Evolutionary conservation across 2,113 vertebrate genomes (phyloP), one percentile per base, ranked within the genome.

Genomic region (Ammospiza caudacuta): DNA sequence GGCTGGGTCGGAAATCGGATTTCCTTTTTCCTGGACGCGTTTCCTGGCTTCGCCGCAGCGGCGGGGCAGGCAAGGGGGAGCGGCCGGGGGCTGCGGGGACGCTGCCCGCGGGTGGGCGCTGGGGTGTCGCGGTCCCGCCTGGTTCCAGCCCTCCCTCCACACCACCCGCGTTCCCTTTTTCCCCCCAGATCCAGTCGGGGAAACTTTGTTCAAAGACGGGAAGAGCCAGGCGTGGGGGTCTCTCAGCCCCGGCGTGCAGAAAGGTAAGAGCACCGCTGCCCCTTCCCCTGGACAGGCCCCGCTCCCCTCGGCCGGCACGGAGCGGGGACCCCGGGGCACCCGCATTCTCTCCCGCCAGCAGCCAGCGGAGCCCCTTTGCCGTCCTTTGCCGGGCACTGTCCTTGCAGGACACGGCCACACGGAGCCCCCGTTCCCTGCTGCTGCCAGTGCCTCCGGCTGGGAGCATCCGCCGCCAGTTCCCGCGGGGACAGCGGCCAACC

Each of bases 1-100:
- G 72, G 94, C 96, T 98, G 97, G 96, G 98, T 99, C 98, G 98
- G 98, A 99, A 98, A 99, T 98, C 99, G 99, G 99, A 99, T 99
- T 99, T 99, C 99, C 99, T 99, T 98, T 99, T 99, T 99, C 99
- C 99, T 99, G 99, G 98, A 99, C 99, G 99, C 99, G 98, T 99
- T 99, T 99, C 99, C 99, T 99, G 99, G 98, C 98, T 98, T 97
- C 97, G 79, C 94, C 64, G 89, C 95, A 24, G 72, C 87, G 80
- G 89, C 62, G 62, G 87, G 76, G 68, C 86, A 92, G 81, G 77
- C 55, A 14, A 95, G 92, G 97, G 95, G 92, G 95, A 94, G 96
- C 87, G 44, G 81, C 81, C 89, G 92, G 84, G 94, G 94, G 82
- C 83, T 95, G 90, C 37, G 63, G 77, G 81, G 72, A 87, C 52